Percentiles rank a stretch among this genome's conserved stretches.
Evolutionary conservation across 2,113 vertebrate genomes (phyloP).

Genomic region (Dolichallabes microphthalmus): DNA sequence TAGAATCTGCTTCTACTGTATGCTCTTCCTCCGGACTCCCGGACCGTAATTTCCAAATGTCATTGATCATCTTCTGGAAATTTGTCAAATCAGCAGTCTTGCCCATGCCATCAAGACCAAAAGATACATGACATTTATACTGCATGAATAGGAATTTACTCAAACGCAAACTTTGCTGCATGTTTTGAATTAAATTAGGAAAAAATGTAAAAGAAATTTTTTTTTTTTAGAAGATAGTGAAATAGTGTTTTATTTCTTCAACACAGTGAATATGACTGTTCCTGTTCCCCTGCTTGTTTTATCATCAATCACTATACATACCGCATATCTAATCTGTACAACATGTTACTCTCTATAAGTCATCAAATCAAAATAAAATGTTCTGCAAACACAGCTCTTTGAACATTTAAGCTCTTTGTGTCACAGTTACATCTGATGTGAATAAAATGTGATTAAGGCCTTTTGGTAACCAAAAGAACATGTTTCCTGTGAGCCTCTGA

Average conservation of each 20-base stretch:
- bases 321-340: constrained; percentile 1
- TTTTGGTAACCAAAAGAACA: constrained; percentile 25
- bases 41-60: no score
- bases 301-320: background rate
- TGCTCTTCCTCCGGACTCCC: no score
- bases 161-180: no score
- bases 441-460: constrained; percentile 29
- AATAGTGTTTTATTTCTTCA: background rate
- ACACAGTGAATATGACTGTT: background rate
- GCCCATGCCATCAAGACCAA: no score
- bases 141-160: no score
- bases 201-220: no score
- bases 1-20: no score
- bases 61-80: no score
- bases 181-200: no score
- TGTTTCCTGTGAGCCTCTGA: constrained; percentile 3
- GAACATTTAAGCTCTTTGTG: background rate
- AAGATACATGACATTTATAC: no score
- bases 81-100: no score
- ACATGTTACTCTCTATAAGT: background rate
- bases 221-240: background rate
- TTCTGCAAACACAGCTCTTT: background rate
- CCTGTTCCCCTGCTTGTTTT: background rate
- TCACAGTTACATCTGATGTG: constrained; percentile 15
- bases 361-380: background rate